Percentiles rank a stretch among this genome's conserved stretches.
Evolutionary conservation across 2,113 vertebrate genomes (phyloP).

Genomic region (Burhinus bistriatus): DNA sequence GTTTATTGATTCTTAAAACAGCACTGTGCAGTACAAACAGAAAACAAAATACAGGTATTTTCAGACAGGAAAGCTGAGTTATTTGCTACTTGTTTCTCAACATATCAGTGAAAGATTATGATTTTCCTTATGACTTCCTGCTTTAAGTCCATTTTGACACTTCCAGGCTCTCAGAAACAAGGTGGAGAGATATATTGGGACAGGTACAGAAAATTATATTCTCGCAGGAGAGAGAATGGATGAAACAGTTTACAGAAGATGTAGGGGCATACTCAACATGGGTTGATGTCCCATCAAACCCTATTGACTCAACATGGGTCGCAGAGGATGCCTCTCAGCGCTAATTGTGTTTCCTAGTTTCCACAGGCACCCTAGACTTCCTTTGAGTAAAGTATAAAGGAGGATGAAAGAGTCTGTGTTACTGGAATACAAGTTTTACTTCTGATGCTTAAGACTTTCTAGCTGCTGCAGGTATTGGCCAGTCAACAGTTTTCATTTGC

Average conservation of each 20-base stretch:
- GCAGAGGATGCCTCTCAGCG: neutral
- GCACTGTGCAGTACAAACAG: neutral
- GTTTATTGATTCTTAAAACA: neutral
- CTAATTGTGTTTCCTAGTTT: neutral
- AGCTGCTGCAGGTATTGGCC: neutral
- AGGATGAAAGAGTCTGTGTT: neutral
- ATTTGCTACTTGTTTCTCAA: neutral
- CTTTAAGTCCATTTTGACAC: neutral
- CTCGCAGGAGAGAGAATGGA: neutral
- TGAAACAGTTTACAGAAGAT: neutral
- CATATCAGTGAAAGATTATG: neutral
- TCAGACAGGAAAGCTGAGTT: neutral
- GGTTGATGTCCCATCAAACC: neutral
- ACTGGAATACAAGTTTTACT: neutral
- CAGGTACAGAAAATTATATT: neutral
- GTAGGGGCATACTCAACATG: neutral
- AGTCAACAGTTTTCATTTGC: conserved; percentile 31
- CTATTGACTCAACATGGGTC: neutral
- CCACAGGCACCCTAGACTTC: neutral
- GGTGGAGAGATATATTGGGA: neutral
- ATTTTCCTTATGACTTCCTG: neutral
- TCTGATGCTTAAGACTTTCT: neutral
- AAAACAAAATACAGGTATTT: neutral
- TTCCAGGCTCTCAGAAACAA: neutral
- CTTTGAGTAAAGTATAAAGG: neutral